phyloP scores from a whole-genome alignment of 2,888 invertebrate species.

The Trichacis sp. region DNA sequence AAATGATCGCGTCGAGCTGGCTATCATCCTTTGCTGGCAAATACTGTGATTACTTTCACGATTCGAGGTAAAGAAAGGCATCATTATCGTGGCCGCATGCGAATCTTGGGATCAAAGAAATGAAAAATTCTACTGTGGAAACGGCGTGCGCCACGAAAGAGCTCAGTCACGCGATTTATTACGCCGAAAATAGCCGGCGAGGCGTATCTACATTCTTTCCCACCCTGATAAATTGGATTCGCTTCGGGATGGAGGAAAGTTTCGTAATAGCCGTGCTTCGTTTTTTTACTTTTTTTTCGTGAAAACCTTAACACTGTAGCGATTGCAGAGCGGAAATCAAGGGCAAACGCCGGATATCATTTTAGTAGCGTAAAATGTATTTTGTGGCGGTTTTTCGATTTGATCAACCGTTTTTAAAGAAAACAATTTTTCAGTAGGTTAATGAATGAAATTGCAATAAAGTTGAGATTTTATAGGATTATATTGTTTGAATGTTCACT shows the following conservation, averaged over 20 bases:
- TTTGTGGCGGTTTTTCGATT: too few species aligned
- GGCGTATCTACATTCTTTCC: slow-evolving; percentile 13
- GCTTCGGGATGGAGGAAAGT: slow-evolving; percentile 3
- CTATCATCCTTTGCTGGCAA: background rate
- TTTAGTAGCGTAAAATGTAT: too few species aligned
- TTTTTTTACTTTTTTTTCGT: background rate
- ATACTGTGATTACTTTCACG: slow-evolving; percentile 12
- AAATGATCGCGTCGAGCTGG: background rate
- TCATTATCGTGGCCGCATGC: slow-evolving; percentile 8
- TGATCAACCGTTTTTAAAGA: too few species aligned
- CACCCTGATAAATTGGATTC: slow-evolving; percentile 16
- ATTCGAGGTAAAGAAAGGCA: slow-evolving; percentile 3
- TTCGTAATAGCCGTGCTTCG: background rate
- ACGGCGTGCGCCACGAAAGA: slow-evolving; percentile 13
- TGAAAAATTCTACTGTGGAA: slow-evolving; percentile 11
- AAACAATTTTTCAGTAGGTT: too few species aligned
- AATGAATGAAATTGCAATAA: too few species aligned
- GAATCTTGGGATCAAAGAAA: slow-evolving; percentile 22
- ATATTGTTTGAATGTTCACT: too few species aligned
- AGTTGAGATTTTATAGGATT: too few species aligned
- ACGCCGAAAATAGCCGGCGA: slow-evolving; percentile 16
- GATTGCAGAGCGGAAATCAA: too few species aligned
- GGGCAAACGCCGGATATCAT: too few species aligned
- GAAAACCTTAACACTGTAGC: background rate
- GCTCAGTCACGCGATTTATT: slow-evolving; percentile 28